These are phyloP conservation scores for Myocastor coypus DNA, from an alignment of 2,113 vertebrate genomes.

Conservation along the genomic window DNA sequence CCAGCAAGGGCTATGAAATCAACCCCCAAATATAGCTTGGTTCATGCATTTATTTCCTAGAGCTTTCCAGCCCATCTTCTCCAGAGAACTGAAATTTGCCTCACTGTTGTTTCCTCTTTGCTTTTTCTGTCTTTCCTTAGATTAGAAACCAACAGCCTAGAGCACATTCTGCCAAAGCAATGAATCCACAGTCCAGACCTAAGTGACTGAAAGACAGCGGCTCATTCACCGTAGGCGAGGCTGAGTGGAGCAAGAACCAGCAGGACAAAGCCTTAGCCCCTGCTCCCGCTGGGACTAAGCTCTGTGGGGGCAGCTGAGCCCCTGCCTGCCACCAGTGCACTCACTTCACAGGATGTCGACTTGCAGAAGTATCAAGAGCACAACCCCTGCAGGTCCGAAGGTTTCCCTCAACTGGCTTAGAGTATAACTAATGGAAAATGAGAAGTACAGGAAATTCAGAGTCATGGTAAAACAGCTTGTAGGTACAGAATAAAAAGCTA, in stretches of 20 bases:
- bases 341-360: background rate
- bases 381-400: background rate
- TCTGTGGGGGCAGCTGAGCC: background rate
- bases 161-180: slow-evolving; percentile 34
- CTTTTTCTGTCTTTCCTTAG: slow-evolving; percentile 51
- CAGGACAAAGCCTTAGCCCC: background rate
- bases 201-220: slow-evolving; percentile 39
- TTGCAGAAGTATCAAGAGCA: slow-evolving; percentile 49
- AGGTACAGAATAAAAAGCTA: background rate
- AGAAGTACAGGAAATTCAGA: background rate
- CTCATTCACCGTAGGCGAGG: background rate
- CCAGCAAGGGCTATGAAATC: slow-evolving; percentile 18
- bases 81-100: slow-evolving; percentile 45
- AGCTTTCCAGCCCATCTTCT: background rate
- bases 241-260: background rate
- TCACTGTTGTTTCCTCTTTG: slow-evolving; percentile 21
- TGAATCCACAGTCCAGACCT: background rate
- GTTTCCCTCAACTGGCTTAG: background rate
- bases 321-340: background rate
- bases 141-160: slow-evolving; percentile 60
- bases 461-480: slow-evolving; percentile 12
- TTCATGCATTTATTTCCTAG: background rate
- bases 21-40: background rate
- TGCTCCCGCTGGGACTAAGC: background rate
- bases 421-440: slow-evolving; percentile 17